Evolutionary conservation across 2,888 invertebrate species (phyloP).

Genomic region (Volucella inanis): DNA sequence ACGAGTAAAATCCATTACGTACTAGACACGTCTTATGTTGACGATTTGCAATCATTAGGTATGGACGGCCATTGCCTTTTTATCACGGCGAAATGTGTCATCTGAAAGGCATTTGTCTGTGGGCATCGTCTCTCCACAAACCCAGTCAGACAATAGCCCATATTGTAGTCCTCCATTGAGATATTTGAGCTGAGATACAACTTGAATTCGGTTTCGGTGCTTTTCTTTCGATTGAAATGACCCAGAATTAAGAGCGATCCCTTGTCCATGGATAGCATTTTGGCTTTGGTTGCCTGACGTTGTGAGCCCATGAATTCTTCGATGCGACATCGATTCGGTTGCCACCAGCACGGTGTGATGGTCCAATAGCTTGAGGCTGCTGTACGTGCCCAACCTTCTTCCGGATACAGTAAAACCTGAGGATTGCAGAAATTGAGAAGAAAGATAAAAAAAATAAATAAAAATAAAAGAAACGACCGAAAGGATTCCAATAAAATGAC

Average conservation of each 20-base stretch:
- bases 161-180: slow-evolving; percentile 93
- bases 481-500: slow-evolving; percentile 48
- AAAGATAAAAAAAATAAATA: slow-evolving; percentile 48
- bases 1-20: slow-evolving; percentile 10
- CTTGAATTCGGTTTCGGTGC: slow-evolving; percentile 89
- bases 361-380: slow-evolving; percentile 94
- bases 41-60: slow-evolving; percentile 76
- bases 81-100: slow-evolving; percentile 94
- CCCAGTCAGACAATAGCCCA: slow-evolving; percentile 95
- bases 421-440: slow-evolving; percentile 70
- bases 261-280: slow-evolving; percentile 90
- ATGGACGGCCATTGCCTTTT: slow-evolving; percentile 86
- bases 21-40: slow-evolving; percentile 28
- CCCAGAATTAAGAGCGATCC: slow-evolving; percentile 92
- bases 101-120: slow-evolving; percentile 90
- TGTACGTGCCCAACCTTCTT: slow-evolving; percentile 94
- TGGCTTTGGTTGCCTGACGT: slow-evolving; percentile 87
- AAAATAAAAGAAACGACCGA: background rate
- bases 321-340: slow-evolving; percentile 91
- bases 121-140: slow-evolving; percentile 91
- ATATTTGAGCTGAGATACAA: slow-evolving; percentile 93
- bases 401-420: slow-evolving; percentile 92
- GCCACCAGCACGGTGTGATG: slow-evolving; percentile 94
- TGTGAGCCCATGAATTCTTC: slow-evolving; percentile 89
- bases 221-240: slow-evolving; percentile 87